phyloP scores from a whole-genome alignment of 2,888 invertebrate species.

The Hypercompe scribonia region DNA sequence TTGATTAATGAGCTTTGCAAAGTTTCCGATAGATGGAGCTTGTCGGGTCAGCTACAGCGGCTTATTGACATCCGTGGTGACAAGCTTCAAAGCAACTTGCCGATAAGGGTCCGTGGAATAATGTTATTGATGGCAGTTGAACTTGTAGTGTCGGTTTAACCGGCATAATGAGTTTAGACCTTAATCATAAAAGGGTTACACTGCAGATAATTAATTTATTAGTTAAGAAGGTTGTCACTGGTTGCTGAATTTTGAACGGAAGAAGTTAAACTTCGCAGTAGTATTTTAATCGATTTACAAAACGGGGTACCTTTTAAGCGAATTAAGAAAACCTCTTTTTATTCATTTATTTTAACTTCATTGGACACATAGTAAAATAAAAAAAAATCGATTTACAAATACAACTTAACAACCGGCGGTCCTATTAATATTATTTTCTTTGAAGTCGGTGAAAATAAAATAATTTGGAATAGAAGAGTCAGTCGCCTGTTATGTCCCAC shows the following conservation, averaged over 20 bases:
- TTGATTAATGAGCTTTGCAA: conserved; percentile 34
- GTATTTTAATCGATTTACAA: too few relatives aligned
- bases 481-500: too few relatives aligned
- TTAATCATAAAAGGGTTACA: neutral
- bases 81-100: conserved; percentile 12
- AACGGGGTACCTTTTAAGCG: too few relatives aligned
- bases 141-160: conserved; percentile 1
- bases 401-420: too few relatives aligned
- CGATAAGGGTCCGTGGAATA: neutral
- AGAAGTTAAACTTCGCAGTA: neutral
- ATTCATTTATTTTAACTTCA: too few relatives aligned
- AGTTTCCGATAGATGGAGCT: conserved; percentile 34
- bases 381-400: too few relatives aligned
- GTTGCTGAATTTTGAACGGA: neutral
- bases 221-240: neutral
- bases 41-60: conserved; percentile 23
- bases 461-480: too few relatives aligned
- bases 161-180: neutral
- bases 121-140: conserved; percentile 10
- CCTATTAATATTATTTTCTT: too few relatives aligned
- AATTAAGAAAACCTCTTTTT: too few relatives aligned
- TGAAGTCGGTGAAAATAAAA: too few relatives aligned
- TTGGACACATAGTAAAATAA: too few relatives aligned
- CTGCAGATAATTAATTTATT: neutral
- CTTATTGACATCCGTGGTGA: conserved; percentile 21